phyloP scores from a whole-genome alignment of 2,888 invertebrate species.

The Catocala sponsa region DNA sequence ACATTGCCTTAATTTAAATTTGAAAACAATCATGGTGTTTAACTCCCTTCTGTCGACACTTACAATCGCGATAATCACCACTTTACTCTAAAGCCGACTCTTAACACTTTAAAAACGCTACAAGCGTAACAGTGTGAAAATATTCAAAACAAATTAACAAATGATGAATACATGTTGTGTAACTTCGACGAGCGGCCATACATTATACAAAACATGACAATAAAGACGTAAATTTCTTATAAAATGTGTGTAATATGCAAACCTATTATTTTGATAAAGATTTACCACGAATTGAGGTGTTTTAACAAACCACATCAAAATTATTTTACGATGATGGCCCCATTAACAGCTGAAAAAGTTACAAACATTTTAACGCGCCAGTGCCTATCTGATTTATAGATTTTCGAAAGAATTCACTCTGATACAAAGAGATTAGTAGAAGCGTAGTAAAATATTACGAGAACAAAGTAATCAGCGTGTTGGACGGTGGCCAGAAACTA shows the following conservation, averaged over 20 bases:
- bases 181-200: constrained; percentile 16
- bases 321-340: constrained; percentile 49
- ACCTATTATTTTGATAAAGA: constrained; percentile 39
- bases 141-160: constrained; percentile 20
- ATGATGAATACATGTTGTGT: constrained; percentile 15
- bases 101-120: constrained; percentile 37
- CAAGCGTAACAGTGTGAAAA: constrained; percentile 20
- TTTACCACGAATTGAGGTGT: constrained; percentile 45
- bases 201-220: constrained; percentile 44
- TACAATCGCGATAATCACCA: constrained; percentile 38
- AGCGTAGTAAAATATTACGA: constrained; percentile 65
- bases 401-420: constrained; percentile 61
- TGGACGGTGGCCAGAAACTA: constrained; percentile 68
- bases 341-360: constrained; percentile 55
- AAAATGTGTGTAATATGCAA: constrained; percentile 46
- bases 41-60: constrained; percentile 45
- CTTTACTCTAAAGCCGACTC: constrained; percentile 33
- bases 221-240: constrained; percentile 34
- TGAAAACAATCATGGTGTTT: constrained; percentile 45
- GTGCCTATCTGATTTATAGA: constrained; percentile 62
- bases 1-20: constrained; percentile 42
- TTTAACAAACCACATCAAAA: constrained; percentile 61
- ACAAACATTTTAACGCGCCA: constrained; percentile 61
- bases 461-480: constrained; percentile 70
- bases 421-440: constrained; percentile 57